phyloP scores from a whole-genome alignment of 2,113 vertebrate species.

The Raja brachyura region DNA sequence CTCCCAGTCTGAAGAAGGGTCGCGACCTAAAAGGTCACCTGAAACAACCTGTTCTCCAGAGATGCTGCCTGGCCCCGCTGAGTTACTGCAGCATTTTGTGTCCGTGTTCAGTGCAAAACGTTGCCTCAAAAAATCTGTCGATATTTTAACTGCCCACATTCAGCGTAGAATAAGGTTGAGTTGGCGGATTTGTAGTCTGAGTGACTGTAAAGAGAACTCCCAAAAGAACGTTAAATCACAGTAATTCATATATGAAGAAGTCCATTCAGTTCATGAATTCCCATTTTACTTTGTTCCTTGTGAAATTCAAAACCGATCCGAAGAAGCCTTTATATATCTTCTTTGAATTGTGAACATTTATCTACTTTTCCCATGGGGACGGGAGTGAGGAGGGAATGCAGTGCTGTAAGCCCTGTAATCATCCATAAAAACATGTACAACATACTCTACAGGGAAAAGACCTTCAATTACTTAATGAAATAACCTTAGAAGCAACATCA shows the following conservation, averaged over 20 bases:
- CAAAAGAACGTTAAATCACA: not conserved
- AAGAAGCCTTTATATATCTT: not conserved
- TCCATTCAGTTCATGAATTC: not conserved
- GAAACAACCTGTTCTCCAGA: no score
- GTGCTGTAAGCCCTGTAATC: not conserved
- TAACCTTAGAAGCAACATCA: not conserved
- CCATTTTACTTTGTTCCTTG: not conserved
- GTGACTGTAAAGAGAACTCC: not conserved
- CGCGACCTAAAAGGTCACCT: no score
- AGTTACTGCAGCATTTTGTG: no score
- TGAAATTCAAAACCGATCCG: not conserved
- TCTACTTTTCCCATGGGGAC: not conserved
- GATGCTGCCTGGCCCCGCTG: no score
- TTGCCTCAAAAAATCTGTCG: not conserved
- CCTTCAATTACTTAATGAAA: not conserved
- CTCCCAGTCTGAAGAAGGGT: no score
- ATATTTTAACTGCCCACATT: not conserved
- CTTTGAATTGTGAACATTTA: not conserved
- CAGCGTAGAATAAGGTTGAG: not conserved
- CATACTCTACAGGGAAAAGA: not conserved
- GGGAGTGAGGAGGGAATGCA: not conserved
- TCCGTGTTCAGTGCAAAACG: not conserved
- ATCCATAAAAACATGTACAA: not conserved
- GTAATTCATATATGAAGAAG: not conserved
- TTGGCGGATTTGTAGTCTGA: not conserved